A percentile compares a stretch with the other conserved stretches of the same genome.
phyloP scores from a whole-genome alignment of 2,113 vertebrate genomes.

The Tringa solitaria region DNA sequence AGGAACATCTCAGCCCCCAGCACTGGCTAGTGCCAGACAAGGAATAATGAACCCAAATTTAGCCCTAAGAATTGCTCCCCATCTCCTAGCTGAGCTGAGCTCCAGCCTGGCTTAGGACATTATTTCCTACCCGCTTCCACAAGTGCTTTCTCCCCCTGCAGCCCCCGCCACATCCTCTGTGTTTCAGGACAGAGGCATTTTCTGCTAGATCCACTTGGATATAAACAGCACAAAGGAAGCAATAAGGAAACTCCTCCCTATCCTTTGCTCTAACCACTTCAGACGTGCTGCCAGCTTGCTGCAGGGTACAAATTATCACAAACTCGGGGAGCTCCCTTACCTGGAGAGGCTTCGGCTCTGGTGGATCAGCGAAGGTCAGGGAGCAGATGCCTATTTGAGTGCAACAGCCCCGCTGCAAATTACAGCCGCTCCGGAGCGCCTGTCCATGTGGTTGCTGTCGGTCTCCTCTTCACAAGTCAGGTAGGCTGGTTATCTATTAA shows the following conservation, averaged over 20 bases:
- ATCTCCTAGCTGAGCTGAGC: background rate
- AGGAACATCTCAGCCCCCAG: background rate
- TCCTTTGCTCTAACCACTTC: background rate
- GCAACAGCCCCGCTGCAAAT: background rate
- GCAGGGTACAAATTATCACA: background rate
- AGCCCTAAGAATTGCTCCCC: background rate
- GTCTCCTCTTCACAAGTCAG: background rate
- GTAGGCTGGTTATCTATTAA: background rate
- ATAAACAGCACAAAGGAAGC: constrained; percentile 5
- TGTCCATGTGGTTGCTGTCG: background rate
- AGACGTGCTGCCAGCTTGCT: background rate
- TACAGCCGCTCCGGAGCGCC: background rate
- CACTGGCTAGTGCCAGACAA: background rate
- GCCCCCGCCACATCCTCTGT: background rate
- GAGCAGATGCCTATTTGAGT: background rate
- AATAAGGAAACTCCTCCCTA: constrained; percentile 18
- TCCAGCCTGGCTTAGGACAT: background rate
- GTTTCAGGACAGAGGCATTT: background rate
- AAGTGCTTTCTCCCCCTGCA: background rate
- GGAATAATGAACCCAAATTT: background rate
- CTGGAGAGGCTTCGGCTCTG: background rate
- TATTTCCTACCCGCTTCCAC: background rate
- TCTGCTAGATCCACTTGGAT: background rate
- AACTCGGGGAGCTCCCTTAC: background rate
- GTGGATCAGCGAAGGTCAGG: background rate